Conservation (phyloP, 2,113 vertebrate genomes). For the Phaetusa simplex region DNA sequence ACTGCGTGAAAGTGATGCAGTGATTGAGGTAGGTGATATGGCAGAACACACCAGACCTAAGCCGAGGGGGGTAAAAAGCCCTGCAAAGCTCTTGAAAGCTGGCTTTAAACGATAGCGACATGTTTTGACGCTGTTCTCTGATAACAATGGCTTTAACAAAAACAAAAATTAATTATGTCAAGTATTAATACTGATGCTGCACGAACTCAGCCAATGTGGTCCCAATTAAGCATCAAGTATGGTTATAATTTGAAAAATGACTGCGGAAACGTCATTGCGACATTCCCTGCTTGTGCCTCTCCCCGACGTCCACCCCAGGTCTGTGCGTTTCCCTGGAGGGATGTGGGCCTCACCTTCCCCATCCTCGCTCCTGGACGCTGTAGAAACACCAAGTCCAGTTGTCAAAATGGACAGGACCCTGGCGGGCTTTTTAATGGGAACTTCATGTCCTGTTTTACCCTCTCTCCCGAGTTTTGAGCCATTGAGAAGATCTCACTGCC, state of each 20-base stretch:
- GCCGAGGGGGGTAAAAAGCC: background rate
- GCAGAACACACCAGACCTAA: background rate
- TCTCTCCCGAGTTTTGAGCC: background rate
- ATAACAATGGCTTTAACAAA: slow-evolving; percentile 1
- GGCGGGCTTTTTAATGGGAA: background rate
- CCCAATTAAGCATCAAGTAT: background rate
- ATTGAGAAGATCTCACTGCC: background rate
- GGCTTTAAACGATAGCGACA: background rate
- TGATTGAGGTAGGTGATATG: background rate
- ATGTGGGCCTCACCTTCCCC: background rate
- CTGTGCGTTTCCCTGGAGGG: background rate
- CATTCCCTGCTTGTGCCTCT: background rate
- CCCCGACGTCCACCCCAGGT: background rate
- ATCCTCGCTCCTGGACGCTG: background rate
- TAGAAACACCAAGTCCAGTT: background rate
- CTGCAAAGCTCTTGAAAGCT: background rate
- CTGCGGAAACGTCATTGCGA: background rate
- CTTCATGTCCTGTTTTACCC: background rate
- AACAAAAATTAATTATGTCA: background rate
- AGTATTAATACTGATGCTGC: background rate
- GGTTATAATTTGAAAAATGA: background rate
- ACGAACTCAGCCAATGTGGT: slow-evolving; percentile 20
- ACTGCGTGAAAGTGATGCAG: background rate
- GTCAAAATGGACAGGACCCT: background rate
- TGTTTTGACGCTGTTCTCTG: background rate